phyloP scores from a whole-genome alignment of 2,797 vertebrate species.

The Antrozous pallidus region DNA sequence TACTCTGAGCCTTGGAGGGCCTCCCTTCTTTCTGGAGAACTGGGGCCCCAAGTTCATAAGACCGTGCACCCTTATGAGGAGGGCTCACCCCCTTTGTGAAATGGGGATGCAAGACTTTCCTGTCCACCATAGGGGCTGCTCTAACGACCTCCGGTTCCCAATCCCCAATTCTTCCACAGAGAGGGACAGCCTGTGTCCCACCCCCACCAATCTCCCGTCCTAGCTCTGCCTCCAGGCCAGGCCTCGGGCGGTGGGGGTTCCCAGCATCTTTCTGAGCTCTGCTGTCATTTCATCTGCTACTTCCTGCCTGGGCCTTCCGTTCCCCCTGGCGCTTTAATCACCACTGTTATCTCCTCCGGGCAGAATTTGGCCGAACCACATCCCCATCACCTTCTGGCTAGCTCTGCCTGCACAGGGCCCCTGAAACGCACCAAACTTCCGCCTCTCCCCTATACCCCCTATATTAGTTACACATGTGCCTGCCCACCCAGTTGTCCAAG shows the following conservation, averaged over 20 bases:
- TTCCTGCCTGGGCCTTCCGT: not conserved
- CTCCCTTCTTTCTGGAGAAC: not conserved
- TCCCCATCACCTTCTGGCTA: not conserved
- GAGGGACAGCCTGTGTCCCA: not conserved
- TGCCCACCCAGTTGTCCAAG: not conserved
- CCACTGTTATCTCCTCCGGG: not conserved
- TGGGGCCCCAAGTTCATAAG: accelerated
- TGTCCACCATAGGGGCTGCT: not conserved
- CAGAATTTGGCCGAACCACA: not conserved
- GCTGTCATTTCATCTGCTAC: not conserved
- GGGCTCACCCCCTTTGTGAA: not conserved
- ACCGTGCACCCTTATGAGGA: not conserved
- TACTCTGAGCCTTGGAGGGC: not conserved
- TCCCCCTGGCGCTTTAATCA: not conserved
- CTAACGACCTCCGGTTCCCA: not conserved
- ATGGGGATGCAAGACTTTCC: not conserved
- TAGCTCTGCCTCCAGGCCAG: not conserved
- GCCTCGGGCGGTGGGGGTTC: not conserved
- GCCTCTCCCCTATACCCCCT: not conserved
- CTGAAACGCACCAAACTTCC: not conserved
- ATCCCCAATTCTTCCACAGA: not conserved
- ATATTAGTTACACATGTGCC: not conserved
- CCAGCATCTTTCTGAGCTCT: not conserved
- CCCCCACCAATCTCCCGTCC: not conserved
- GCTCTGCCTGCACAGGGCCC: not conserved